These are phyloP conservation scores for Gopherus flavomarginatus DNA, from an alignment of 2,113 vertebrate genomes.

Conservation along the genomic window DNA sequence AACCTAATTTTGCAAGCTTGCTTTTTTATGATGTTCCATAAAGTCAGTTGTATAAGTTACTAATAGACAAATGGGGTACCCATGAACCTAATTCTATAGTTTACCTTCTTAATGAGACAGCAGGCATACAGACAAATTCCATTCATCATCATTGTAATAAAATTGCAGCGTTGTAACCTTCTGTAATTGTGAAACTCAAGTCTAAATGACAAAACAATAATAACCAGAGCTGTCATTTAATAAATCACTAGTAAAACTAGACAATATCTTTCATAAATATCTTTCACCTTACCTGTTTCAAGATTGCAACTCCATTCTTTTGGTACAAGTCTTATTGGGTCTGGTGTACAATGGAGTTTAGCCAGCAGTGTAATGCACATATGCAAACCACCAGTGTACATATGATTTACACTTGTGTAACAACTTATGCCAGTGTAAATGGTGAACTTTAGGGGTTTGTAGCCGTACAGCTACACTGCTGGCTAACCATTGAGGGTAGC, in stretches of 20 bases:
- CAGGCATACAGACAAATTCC: neutral
- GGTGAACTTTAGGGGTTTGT: too few species aligned
- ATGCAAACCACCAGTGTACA: neutral
- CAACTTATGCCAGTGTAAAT: neutral
- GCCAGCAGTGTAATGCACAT: neutral
- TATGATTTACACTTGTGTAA: neutral
- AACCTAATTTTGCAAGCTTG: fast-evolving
- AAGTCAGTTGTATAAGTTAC: neutral
- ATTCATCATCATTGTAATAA: neutral
- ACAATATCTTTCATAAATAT: neutral
- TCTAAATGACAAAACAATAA: neutral
- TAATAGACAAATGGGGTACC: neutral
- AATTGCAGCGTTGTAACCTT: neutral
- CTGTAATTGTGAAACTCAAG: neutral
- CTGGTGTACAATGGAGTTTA: neutral
- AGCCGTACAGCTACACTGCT: too few species aligned
- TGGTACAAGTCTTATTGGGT: too few species aligned
- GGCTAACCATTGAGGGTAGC: too few species aligned
- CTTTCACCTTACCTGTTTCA: neutral
- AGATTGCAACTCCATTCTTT: neutral
- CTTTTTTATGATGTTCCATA: neutral
- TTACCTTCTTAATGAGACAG: neutral
- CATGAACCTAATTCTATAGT: neutral
- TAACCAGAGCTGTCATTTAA: neutral
- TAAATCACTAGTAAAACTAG: neutral